Conservation (phyloP, 2,113 vertebrate species). For the Datnioides undecimradiatus region DNA sequence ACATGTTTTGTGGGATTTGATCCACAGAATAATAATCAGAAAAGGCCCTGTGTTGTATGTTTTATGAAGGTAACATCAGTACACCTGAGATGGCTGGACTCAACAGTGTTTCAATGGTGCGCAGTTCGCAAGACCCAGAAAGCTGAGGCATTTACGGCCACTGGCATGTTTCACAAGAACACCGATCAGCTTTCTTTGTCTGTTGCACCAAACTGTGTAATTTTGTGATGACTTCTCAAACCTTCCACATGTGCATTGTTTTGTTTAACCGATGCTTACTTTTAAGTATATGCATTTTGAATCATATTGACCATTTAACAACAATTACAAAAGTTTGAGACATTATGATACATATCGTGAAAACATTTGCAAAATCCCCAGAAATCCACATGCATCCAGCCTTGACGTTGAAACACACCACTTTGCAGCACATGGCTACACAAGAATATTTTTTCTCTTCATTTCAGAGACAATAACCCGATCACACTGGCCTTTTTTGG, state of each 20-base stretch:
- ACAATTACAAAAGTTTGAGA: background rate
- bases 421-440: background rate
- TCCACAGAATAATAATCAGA: background rate
- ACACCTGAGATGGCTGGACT: slow-evolving; percentile 15
- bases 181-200: background rate
- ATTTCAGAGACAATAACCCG: background rate
- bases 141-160: background rate
- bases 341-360: background rate
- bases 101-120: background rate
- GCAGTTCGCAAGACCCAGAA: background rate
- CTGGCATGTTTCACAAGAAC: background rate
- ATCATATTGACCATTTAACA: background rate
- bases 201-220: background rate
- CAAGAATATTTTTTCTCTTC: background rate
- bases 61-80: background rate
- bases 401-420: background rate
- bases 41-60: background rate
- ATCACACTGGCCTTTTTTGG: background rate
- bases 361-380: slow-evolving; percentile 1
- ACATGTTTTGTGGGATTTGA: background rate
- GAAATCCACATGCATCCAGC: background rate
- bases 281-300: background rate
- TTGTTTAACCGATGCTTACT: background rate
- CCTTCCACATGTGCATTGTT: background rate
- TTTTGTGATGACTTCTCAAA: background rate